Evolutionary conservation across 2,113 vertebrate species (phyloP).

Genomic region (Poecilia latipinna): DNA sequence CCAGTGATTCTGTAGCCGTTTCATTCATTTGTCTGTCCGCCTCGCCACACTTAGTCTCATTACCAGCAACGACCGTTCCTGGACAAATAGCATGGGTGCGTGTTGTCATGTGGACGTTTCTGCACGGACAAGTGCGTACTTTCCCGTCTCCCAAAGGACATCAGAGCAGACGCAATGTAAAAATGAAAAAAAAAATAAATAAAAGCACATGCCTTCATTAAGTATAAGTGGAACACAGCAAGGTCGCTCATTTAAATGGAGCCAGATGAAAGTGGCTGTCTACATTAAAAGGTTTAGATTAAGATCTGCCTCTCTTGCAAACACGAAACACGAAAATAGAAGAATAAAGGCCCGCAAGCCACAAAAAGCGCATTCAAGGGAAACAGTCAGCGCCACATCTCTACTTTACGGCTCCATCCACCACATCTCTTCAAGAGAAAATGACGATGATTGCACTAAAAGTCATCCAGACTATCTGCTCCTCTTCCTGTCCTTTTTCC

Average conservation of each 20-base stretch:
- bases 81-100: constrained; percentile 40
- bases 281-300: constrained; percentile 29
- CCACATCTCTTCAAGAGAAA: constrained; percentile 45
- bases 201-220: constrained; percentile 18
- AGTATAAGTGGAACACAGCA: constrained; percentile 36
- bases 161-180: constrained; percentile 22
- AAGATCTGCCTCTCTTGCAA: constrained; percentile 33
- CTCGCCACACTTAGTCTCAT: constrained; percentile 68
- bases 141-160: constrained; percentile 22
- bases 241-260: constrained; percentile 37
- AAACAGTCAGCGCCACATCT: constrained; percentile 26
- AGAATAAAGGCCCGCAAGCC: background rate
- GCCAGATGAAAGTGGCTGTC: constrained; percentile 46
- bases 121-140: constrained; percentile 16
- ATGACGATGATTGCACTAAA: constrained; percentile 62
- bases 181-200: constrained; percentile 16
- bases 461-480: constrained; percentile 47
- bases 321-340: background rate
- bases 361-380: constrained; percentile 1
- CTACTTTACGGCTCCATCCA: constrained; percentile 28
- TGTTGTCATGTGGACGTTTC: constrained; percentile 31
- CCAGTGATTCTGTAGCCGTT: constrained; percentile 65
- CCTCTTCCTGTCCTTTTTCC: constrained; percentile 51
- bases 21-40: constrained; percentile 66
- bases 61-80: constrained; percentile 47